Evolutionary conservation across 2,888 invertebrate species (phyloP).

Genomic region (Piscicola geometra): DNA sequence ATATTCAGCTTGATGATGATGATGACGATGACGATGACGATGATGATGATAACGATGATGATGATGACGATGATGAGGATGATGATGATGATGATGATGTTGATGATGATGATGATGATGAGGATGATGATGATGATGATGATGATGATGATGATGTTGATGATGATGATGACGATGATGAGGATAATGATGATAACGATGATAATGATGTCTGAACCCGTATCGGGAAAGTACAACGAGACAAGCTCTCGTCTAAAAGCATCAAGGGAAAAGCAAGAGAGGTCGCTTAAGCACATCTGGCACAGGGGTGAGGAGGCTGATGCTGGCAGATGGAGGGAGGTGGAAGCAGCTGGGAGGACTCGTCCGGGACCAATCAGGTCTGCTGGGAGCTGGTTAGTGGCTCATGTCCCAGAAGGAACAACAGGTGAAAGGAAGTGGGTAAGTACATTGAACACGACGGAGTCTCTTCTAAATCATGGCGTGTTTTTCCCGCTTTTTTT

Average conservation of each 20-base stretch:
- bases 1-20: conserved; percentile 1
- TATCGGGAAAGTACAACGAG: too few relatives aligned
- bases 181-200: conserved; percentile 14
- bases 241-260: neutral
- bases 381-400: neutral
- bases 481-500: too few relatives aligned
- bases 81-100: conserved; percentile 20
- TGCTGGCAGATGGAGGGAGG: neutral
- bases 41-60: conserved; percentile 4
- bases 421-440: too few relatives aligned
- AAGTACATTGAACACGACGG: too few relatives aligned
- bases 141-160: conserved; percentile 14
- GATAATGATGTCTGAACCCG: conserved; percentile 4
- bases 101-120: conserved; percentile 24
- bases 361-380: neutral
- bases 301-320: too few relatives aligned
- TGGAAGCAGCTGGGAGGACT: neutral
- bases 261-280: neutral
- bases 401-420: too few relatives aligned
- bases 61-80: conserved; percentile 19
- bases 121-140: conserved; percentile 18
- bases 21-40: conserved; percentile 15
- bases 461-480: too few relatives aligned
- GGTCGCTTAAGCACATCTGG: neutral
- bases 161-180: conserved; percentile 13